Evolutionary conservation across 37 sponge, comb jelly and placozoan genomes (phyloP).

Genomic region (Amphimedon queenslandica): DNA sequence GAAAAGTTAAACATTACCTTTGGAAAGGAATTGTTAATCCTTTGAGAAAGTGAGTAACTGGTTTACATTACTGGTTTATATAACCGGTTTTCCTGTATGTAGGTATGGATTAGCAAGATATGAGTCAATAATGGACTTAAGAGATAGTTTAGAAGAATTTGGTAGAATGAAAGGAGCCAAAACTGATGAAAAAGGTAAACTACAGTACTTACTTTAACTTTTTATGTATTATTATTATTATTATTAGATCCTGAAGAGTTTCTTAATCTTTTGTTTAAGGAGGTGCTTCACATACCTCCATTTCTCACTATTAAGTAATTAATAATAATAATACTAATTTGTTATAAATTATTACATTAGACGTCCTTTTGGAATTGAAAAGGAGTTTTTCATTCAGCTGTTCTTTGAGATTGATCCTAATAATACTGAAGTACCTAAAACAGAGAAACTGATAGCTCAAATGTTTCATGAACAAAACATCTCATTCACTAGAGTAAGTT

Average conservation of each 20-base stretch:
- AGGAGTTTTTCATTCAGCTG: conserved; percentile 73
- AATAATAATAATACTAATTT: not conserved
- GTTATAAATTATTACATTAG: conserved; percentile 10
- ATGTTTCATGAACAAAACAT: conserved; percentile 63
- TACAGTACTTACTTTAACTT: not conserved
- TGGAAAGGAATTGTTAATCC: conserved; percentile 82
- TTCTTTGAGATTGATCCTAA: conserved; percentile 64
- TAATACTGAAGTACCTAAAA: conserved; percentile 3
- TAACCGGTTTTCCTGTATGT: not conserved
- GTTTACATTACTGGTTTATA: not conserved
- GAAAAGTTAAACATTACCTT: conserved; percentile 23
- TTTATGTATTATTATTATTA: not conserved
- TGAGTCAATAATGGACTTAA: conserved; percentile 77
- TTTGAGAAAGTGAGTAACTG: conserved; percentile 54
- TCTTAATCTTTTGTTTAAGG: conserved; percentile 82
- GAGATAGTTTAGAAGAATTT: conserved; percentile 45
- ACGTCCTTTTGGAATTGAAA: conserved; percentile 67
- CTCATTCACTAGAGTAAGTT: conserved; percentile 36
- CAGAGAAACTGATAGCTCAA: conserved; percentile 31
- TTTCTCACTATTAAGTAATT: conserved; percentile 2
- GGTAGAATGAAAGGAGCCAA: conserved; percentile 74
- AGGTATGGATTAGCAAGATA: conserved; percentile 61
- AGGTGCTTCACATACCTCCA: conserved; percentile 17
- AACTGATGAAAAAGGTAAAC: conserved; percentile 70
- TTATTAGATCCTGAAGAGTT: conserved; percentile 97